phyloP scores from a whole-genome alignment of 2,888 invertebrate genomes.

The Chymomyza amoena region DNA sequence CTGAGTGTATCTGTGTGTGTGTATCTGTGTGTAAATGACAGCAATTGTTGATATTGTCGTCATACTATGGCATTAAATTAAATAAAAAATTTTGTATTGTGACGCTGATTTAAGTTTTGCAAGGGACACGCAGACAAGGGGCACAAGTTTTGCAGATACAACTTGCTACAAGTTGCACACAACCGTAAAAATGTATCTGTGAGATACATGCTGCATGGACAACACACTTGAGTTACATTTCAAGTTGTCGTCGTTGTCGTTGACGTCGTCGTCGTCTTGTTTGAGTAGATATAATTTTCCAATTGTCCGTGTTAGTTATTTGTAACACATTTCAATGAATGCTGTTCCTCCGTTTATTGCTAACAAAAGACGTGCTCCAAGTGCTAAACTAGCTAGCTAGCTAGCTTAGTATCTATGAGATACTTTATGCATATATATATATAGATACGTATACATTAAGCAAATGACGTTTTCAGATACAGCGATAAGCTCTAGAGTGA shows the following conservation, averaged over 20 bases:
- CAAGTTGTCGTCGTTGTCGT: constrained; percentile 3
- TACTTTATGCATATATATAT: neutral
- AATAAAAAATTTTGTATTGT: constrained; percentile 66
- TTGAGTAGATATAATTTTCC: constrained; percentile 52
- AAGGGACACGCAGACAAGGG: neutral
- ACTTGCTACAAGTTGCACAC: neutral
- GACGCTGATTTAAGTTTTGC: constrained; percentile 54
- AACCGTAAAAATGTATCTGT: neutral
- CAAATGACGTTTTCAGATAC: neutral
- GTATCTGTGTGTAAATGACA: constrained; percentile 38
- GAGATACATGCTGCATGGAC: constrained; percentile 20
- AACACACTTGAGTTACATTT: constrained; percentile 63
- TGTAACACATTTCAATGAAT: constrained; percentile 49
- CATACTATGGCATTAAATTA: constrained; percentile 61
- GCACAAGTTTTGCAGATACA: constrained; percentile 20
- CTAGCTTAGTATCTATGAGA: neutral
- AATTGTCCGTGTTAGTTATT: constrained; percentile 62
- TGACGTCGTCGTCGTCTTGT: constrained; percentile 11
- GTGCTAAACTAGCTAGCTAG: neutral
- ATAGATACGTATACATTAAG: neutral
- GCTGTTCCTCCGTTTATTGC: neutral
- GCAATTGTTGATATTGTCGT: constrained; percentile 60
- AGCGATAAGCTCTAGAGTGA: neutral
- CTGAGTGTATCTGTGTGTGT: constrained; percentile 11
- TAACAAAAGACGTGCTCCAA: constrained; percentile 10